Evolutionary conservation across 2,888 invertebrate genomes (phyloP).

Genomic region (Pterostichus madidus): DNA sequence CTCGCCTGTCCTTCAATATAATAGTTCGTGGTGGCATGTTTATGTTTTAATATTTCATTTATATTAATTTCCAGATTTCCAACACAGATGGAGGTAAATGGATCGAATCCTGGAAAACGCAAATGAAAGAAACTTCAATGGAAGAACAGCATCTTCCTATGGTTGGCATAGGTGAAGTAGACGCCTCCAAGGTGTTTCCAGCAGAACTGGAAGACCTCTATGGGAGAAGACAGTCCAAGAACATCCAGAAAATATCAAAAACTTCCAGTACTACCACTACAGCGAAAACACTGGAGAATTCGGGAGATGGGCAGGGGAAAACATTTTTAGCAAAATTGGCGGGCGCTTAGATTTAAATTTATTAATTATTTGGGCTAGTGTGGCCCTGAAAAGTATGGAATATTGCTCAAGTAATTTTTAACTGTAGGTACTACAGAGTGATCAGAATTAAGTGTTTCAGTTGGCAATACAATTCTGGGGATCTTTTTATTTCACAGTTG

Average conservation of each 20-base stretch:
- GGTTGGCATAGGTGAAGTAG: constrained; percentile 74
- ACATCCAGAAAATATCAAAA: constrained; percentile 66
- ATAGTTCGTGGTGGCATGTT: no score
- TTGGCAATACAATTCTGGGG: no score
- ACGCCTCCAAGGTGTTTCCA: constrained; percentile 75
- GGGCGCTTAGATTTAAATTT: neutral
- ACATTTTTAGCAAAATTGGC: constrained; percentile 60
- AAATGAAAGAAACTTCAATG: constrained; percentile 71
- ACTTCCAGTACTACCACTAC: constrained; percentile 64
- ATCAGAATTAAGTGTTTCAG: no score
- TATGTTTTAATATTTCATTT: no score
- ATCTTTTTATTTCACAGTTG: no score
- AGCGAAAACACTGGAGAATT: constrained; percentile 47
- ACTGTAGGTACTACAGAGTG: no score
- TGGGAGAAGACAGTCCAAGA: constrained; percentile 30
- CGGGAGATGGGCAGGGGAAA: constrained; percentile 61
- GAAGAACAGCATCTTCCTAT: constrained; percentile 44
- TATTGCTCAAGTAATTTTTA: neutral
- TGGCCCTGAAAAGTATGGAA: neutral
- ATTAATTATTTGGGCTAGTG: neutral
- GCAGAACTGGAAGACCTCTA: constrained; percentile 70
- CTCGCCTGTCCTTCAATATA: no score
- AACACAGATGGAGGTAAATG: constrained; percentile 79
- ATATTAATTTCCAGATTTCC: constrained; percentile 76
- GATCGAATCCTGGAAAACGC: constrained; percentile 82